These are phyloP conservation scores for Tragelaphus strepsiceros DNA, from an alignment of 2,113 vertebrate genomes.

Conservation along the genomic window DNA sequence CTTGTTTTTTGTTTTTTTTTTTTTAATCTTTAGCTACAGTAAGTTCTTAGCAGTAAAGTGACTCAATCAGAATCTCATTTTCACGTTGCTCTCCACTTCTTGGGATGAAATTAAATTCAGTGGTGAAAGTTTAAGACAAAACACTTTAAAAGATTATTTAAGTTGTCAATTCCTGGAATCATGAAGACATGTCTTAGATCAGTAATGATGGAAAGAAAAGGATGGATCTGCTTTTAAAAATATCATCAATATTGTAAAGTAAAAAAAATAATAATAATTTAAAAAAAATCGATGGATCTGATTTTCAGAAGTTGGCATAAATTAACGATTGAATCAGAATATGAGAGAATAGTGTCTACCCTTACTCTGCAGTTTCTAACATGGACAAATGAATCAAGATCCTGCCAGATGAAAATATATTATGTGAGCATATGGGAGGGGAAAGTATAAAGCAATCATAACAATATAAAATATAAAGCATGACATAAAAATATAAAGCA, in stretches of 20 bases:
- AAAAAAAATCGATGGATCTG: neutral
- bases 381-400: neutral
- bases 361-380: neutral
- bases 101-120: neutral
- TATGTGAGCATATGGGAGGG: neutral
- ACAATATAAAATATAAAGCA: neutral
- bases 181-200: neutral
- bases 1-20: neutral
- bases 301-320: neutral
- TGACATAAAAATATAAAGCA: neutral
- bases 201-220: neutral
- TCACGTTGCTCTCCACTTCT: neutral
- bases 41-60: neutral
- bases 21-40: neutral
- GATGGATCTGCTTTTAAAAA: neutral
- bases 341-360: neutral
- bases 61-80: neutral
- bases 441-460: neutral
- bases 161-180: neutral
- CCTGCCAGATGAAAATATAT: neutral
- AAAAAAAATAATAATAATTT: too few species aligned
- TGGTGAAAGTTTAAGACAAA: neutral
- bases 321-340: neutral
- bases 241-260: neutral
- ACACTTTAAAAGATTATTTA: neutral